phyloP scores from a whole-genome alignment of 2,888 invertebrate species.

The Heteropelma amictum region DNA sequence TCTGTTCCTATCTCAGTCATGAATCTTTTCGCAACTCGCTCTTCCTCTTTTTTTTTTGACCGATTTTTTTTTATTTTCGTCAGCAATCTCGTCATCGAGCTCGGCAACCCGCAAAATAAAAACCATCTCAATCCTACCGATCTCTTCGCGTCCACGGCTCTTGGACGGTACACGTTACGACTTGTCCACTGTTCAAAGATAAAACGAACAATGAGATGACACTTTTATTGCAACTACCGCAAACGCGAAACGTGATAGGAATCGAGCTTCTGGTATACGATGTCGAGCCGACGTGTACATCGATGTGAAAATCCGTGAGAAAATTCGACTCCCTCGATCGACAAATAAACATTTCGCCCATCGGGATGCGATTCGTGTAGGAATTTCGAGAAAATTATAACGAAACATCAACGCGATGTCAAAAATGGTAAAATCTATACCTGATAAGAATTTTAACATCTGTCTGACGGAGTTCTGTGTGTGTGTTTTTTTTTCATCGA shows the following conservation, averaged over 20 bases:
- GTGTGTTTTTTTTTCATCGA: too few species aligned
- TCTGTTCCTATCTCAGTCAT: conserved; percentile 24
- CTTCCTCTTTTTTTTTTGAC: neutral
- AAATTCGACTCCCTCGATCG: neutral
- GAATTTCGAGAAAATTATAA: neutral
- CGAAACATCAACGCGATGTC: neutral
- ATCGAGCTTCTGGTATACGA: too few species aligned
- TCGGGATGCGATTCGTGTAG: neutral
- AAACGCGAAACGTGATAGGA: neutral
- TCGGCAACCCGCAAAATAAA: conserved; percentile 26
- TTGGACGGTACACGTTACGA: neutral
- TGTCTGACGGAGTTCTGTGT: too few species aligned
- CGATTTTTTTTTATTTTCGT: neutral
- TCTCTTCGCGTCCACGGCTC: conserved; percentile 12
- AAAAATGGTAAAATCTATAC: too few species aligned
- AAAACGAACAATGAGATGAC: neutral
- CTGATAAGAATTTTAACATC: too few species aligned
- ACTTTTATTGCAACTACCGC: neutral
- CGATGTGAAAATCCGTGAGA: neutral
- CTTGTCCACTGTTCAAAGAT: conserved; percentile 6
- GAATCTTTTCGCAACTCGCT: conserved; percentile 6
- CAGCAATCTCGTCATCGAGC: conserved; percentile 6
- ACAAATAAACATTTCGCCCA: neutral
- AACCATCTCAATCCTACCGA: conserved; percentile 37
- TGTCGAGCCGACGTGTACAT: neutral